A percentile compares a stretch with the other conserved stretches of the same genome.
These are phyloP conservation scores for Scolanthus callimorphus DNA, from an alignment of 92 coral and sea anemone genomes.

Conservation along the genomic window DNA sequence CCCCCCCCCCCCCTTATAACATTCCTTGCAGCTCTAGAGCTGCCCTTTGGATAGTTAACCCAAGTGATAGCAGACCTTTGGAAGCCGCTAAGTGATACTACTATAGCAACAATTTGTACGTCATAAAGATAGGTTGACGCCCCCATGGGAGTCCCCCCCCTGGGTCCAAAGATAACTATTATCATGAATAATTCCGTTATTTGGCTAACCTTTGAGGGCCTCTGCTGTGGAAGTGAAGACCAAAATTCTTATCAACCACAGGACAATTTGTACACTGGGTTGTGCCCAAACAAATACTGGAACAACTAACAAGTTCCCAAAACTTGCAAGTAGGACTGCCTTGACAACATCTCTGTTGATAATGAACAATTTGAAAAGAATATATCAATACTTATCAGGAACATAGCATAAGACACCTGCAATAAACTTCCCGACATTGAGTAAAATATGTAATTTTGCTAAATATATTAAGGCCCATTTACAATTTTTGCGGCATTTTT, in stretches of 20 bases:
- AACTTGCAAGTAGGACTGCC: constrained; percentile 61
- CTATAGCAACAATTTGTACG: neutral
- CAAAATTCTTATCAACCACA: constrained; percentile 47
- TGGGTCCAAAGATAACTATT: neutral
- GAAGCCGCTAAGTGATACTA: too few species aligned
- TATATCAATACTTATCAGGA: neutral
- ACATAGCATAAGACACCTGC: neutral
- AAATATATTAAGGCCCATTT: too few species aligned
- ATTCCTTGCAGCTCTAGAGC: too few species aligned
- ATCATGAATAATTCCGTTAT: too few species aligned
- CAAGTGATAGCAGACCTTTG: too few species aligned
- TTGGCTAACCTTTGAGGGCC: constrained; percentile 34
- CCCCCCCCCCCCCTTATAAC: too few species aligned
- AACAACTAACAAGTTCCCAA: constrained; percentile 64
- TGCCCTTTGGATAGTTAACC: too few species aligned
- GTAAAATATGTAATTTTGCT: too few species aligned
- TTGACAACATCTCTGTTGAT: constrained; percentile 30
- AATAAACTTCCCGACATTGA: too few species aligned
- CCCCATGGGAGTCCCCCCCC: too few species aligned
- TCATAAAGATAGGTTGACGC: neutral
- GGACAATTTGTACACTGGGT: constrained; percentile 27
- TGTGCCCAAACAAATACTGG: constrained; percentile 70
- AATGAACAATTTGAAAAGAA: neutral
- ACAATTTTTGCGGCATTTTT: too few species aligned
- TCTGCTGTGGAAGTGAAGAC: constrained; percentile 65